phyloP scores from a whole-genome alignment of 2,888 invertebrate genomes.

The Ditula angustiorana region DNA sequence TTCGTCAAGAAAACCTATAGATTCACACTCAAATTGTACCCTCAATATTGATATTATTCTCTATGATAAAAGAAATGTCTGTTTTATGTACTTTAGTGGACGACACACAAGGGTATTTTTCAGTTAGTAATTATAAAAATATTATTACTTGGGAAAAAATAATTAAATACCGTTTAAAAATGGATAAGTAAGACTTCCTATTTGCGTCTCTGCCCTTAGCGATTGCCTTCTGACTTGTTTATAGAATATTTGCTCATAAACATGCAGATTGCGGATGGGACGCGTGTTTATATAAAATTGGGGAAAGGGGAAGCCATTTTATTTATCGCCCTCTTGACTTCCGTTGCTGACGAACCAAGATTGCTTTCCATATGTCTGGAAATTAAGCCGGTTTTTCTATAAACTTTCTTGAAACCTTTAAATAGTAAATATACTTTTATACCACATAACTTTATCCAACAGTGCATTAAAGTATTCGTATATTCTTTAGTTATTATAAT shows the following conservation, averaged over 20 bases:
- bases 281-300: slow-evolving; percentile 83
- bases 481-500: too few relatives aligned
- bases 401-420: too few relatives aligned
- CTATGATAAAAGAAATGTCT: too few relatives aligned
- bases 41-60: too few relatives aligned
- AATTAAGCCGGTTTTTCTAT: slow-evolving; percentile 47
- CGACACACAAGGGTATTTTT: too few relatives aligned
- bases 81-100: too few relatives aligned
- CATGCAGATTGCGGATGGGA: slow-evolving; percentile 85
- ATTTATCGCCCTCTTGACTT: slow-evolving; percentile 84
- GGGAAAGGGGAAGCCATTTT: slow-evolving; percentile 79
- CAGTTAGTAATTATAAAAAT: too few relatives aligned
- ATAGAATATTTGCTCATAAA: slow-evolving; percentile 85
- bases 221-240: slow-evolving; percentile 69
- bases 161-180: not conserved
- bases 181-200: not conserved
- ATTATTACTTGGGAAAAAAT: too few relatives aligned
- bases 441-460: too few relatives aligned
- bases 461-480: not conserved
- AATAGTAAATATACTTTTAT: too few relatives aligned
- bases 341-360: slow-evolving; percentile 65
- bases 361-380: slow-evolving; percentile 61
- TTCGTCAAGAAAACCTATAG: too few relatives aligned
- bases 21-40: too few relatives aligned
- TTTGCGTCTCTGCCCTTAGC: slow-evolving; percentile 20